Evolutionary conservation across 1,140 invertebrate genomes (phyloP).

Genomic region (Ceratosolen solmsi): DNA sequence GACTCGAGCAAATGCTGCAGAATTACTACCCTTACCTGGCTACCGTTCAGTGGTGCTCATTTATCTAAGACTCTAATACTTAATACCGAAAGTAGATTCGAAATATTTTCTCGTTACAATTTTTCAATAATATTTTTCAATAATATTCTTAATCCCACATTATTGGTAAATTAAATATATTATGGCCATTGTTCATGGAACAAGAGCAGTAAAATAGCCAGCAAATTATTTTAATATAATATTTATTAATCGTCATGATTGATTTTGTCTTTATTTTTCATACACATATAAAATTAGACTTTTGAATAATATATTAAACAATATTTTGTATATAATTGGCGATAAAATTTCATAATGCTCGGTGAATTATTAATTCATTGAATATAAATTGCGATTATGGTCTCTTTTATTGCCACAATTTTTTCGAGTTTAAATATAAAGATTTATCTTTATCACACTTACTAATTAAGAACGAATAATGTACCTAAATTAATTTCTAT

Average conservation of each 20-base stretch:
- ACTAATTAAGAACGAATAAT: neutral
- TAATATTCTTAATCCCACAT: no score
- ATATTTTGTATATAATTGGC: neutral
- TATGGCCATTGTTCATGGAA: no score
- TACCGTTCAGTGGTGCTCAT: constrained; percentile 56
- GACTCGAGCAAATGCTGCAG: constrained; percentile 45
- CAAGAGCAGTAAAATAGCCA: no score
- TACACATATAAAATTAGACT: no score
- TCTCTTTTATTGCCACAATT: neutral
- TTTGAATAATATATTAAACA: no score
- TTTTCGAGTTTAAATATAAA: neutral
- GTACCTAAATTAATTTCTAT: constrained; percentile 2
- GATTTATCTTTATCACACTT: constrained; percentile 15
- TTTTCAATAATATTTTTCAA: no score
- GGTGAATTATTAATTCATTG: neutral
- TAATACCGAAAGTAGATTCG: no score
- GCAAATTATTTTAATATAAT: no score
- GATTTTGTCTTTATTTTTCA: no score
- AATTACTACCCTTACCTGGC: constrained; percentile 53
- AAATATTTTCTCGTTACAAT: no score
- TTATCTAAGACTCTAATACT: neutral
- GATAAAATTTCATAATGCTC: neutral
- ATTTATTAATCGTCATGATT: no score
- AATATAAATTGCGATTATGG: neutral
- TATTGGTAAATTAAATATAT: no score